Percentiles rank a stretch among this genome's conserved stretches.
Conservation (phyloP, 2,797 vertebrate genomes). For the Phaenicophaeus curvirostris region DNA sequence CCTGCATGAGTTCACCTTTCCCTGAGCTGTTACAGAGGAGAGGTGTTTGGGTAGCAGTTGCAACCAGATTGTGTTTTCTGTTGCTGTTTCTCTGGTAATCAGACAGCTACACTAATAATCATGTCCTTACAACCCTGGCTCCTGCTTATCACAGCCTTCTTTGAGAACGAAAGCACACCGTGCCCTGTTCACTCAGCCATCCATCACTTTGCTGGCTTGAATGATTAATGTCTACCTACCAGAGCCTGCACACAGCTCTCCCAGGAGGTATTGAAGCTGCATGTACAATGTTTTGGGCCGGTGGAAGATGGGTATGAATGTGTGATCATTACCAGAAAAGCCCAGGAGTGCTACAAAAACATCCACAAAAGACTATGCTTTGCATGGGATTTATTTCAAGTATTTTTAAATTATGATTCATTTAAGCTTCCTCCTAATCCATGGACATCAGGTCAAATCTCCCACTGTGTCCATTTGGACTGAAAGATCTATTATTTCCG, state of each 20-base stretch:
- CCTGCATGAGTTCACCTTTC: not conserved
- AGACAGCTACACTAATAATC: conserved; percentile 62
- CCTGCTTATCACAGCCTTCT: conserved; percentile 43
- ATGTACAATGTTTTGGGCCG: not conserved
- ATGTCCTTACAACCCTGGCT: conserved; percentile 42
- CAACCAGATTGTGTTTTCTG: not conserved
- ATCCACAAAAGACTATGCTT: fast-evolving
- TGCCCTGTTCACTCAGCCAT: conserved; percentile 16
- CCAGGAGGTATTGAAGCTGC: not conserved
- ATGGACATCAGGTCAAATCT: not conserved
- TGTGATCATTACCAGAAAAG: not conserved
- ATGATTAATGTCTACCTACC: conserved; percentile 51
- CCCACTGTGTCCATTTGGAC: not conserved
- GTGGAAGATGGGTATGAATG: not conserved
- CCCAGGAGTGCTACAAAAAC: not conserved
- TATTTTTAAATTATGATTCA: not conserved
- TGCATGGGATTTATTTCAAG: not conserved
- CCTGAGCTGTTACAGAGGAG: not conserved
- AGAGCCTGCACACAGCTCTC: not conserved
- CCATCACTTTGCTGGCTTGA: not conserved
- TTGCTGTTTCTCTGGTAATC: conserved; percentile 50
- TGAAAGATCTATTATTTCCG: not conserved
- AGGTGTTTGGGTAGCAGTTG: not conserved
- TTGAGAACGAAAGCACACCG: not conserved
- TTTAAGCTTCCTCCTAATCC: not conserved